Conservation (phyloP, 2,888 invertebrate species). For the Odontocolon sp. region DNA sequence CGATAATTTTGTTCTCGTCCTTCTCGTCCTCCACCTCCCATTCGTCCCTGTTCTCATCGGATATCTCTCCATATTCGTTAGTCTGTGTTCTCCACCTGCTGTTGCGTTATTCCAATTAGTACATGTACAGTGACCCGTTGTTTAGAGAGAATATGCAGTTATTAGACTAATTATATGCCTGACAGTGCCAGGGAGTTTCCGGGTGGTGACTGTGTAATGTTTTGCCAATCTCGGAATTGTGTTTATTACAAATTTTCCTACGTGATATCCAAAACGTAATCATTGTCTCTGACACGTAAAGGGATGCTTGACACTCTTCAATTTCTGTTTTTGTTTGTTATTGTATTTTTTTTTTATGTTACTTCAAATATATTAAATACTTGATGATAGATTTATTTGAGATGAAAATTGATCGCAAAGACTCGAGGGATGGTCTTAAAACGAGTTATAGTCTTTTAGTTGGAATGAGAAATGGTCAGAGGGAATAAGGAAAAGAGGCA, state of each 20-base stretch:
- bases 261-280: not conserved
- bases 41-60: slow-evolving; percentile 5
- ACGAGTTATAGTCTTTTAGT: slow-evolving; percentile 4
- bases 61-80: not conserved
- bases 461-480: not conserved
- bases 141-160: slow-evolving; percentile 49
- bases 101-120: slow-evolving; percentile 56
- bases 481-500: not conserved
- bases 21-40: slow-evolving; percentile 1
- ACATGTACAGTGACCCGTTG: slow-evolving; percentile 47
- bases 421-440: slow-evolving; percentile 5
- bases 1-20: slow-evolving; percentile 50
- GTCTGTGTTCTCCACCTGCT: slow-evolving; percentile 21
- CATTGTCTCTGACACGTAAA: not conserved
- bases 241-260: not conserved
- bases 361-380: not conserved
- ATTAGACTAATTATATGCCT: slow-evolving; percentile 49
- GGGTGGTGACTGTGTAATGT: not conserved
- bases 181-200: too few species aligned
- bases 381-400: slow-evolving; percentile 9
- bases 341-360: not conserved
- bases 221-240: slow-evolving; percentile 32
- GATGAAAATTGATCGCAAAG: not conserved
- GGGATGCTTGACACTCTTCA: not conserved
- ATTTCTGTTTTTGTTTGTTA: not conserved